Evolutionary conservation across 2,888 invertebrate species (phyloP), one percentile per base, ranked within the genome.

Genomic region (Eupeodes luniger): DNA sequence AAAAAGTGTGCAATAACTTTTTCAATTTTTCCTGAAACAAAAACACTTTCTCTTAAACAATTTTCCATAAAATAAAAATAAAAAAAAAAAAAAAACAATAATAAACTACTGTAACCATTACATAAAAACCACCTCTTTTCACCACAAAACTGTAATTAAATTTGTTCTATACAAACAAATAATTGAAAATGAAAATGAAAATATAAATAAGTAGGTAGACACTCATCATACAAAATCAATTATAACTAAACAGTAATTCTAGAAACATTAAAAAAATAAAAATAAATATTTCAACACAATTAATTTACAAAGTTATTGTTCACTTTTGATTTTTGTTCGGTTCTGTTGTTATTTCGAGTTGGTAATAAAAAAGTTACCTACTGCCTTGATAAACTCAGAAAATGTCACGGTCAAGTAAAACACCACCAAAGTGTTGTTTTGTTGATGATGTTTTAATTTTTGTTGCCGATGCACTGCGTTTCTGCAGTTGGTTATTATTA

Each of bases 391-490:
- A 80, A 64, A 47, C 70, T 66, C 59, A 61, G 66, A 72, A 70
- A 80, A 86, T 86, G 79, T 83, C 86, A 86, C 69, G 86, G 86
- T 76, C 79, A 79, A 36, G n/a, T 14, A 59, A 40, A 40, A 40
- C 16, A 72, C 55, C 74, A 70, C 69, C 69, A 82, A 82, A 77
- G 36, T 34, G 36, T 53, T 40, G 19, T 70, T n/a, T 27, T 34
- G 27, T 61, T n/a, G 49, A n/a, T n/a, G 6, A 27, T 2, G 2
- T 55, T 10, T 19, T 36, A 19, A 70, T 69, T 70, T 78, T n/a
- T 36, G 70, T 64, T 2, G 19, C 16, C 4, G 40, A 40, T 40
- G 40, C 9, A 40, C 40, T 5, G 40, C 40, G 40, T 40, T 9
- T 40, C 40, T 9, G 40, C 9, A 5, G 40, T 40, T 9, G 40